Evolutionary conservation across 2,113 vertebrate species (phyloP).

Genomic region (Tenebrosternarchus preto): DNA sequence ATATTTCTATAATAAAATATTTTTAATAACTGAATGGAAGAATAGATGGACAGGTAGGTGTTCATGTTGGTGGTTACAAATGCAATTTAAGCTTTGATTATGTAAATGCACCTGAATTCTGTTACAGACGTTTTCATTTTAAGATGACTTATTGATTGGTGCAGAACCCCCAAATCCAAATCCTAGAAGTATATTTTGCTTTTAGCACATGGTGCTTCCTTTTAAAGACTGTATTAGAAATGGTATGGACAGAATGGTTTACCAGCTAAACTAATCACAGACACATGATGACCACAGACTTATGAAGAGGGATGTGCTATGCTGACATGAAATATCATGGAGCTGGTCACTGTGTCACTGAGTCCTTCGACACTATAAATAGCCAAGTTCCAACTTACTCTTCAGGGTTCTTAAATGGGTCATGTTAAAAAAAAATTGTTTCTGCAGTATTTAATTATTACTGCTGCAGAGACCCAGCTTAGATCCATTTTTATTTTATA

Average conservation of each 20-base stretch:
- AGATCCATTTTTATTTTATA: slow-evolving; percentile 43
- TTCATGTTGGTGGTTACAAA: not conserved
- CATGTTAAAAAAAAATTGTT: not conserved
- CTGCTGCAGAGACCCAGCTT: not conserved
- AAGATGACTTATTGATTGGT: not conserved
- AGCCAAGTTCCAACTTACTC: slow-evolving; percentile 15
- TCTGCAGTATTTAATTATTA: slow-evolving; percentile 9
- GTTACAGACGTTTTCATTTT: not conserved
- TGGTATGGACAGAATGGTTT: not conserved
- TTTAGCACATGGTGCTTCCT: not conserved
- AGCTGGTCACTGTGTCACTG: slow-evolving; percentile 36
- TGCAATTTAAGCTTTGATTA: not conserved
- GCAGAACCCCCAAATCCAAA: not conserved
- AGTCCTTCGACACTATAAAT: slow-evolving; percentile 44
- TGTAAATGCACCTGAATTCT: not conserved
- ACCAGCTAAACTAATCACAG: not conserved
- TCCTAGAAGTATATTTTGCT: not conserved
- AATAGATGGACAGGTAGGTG: too few species aligned
- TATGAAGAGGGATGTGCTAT: not conserved
- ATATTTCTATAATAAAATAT: not conserved
- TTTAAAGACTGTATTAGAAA: not conserved
- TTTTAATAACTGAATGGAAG: not conserved
- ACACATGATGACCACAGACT: slow-evolving; percentile 2
- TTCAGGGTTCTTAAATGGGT: slow-evolving; percentile 34
- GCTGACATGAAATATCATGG: slow-evolving; percentile 29